Base-by-base conservation (phyloP, 2,113 vertebrate species). In the Spea multiplicata region DNA sequence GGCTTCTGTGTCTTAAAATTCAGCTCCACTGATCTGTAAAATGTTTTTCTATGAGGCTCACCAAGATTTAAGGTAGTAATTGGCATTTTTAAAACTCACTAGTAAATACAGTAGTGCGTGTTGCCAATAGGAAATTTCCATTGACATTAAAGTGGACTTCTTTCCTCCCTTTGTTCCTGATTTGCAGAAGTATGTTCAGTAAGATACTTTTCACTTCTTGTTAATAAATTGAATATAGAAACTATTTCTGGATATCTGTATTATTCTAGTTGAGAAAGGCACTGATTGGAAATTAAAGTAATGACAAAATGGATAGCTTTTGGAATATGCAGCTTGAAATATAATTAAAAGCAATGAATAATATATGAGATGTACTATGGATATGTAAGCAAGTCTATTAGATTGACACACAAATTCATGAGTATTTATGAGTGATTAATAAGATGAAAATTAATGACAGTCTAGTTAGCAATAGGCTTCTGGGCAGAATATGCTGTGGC, bases 281-380 rank as follows among this genome's bases (percentile, higher is more conserved):
- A 13, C 55, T 59, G 55, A 17, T 53, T 61, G 81, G 71, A 83
- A 82, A 81, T 81, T 73, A 61, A 0, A 68, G n/a, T 48, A 65
- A 53, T 66, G 65, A 8, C 13, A 69, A 73, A 0, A 69, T 72
- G 55, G n/a, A 69, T 86, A 81, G 30, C 62, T 85, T 84, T 14
- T 75, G 75, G 71, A 82, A 84, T 65, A 17, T 84, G 46, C 65
- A 80, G 53, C 74, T 57, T 76, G 82, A 68, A 73, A 68, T 66
- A 81, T 85, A 84, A 81, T 86, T 84, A 83, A 78, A 82, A 72
- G 66, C 2, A 71, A 83, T 83, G 4, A 85, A 84, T 85, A 84
- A 87, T 85, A 74, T 81, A 82, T 82, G 1, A 17, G 3, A 83
- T 59, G 55, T 59, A 59, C 55, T 83, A 9, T 75, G 69, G 78